Conservation (phyloP, 2,888 invertebrate genomes). For the Platypus cylindrus region DNA sequence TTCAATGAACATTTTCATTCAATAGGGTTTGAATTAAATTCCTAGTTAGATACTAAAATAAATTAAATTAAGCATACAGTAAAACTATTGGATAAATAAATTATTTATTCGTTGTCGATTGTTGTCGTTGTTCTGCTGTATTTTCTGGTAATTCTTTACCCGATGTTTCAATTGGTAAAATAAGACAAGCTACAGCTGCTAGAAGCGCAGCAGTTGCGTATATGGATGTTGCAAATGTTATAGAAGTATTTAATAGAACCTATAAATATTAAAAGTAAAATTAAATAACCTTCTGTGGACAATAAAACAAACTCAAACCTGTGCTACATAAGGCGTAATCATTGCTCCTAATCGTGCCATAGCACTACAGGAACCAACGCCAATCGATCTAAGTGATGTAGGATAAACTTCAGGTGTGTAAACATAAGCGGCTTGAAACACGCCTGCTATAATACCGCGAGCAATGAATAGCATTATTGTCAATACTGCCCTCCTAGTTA, state of each 20-base stretch:
- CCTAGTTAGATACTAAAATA: too few relatives aligned
- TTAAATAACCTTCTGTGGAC: too few relatives aligned
- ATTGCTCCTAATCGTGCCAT: slow-evolving; percentile 88
- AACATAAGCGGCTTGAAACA: slow-evolving; percentile 91
- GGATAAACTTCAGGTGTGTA: slow-evolving; percentile 95
- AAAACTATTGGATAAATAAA: too few relatives aligned
- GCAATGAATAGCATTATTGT: slow-evolving; percentile 79
- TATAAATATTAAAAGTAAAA: slow-evolving; percentile 30
- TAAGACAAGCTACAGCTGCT: slow-evolving; percentile 63
- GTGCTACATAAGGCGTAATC: slow-evolving; percentile 87
- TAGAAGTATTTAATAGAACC: slow-evolving; percentile 63
- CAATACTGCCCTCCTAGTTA: slow-evolving; percentile 58
- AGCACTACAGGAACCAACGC: slow-evolving; percentile 85
- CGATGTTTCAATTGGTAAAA: slow-evolving; percentile 75
- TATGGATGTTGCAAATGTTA: slow-evolving; percentile 59
- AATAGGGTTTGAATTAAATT: too few relatives aligned
- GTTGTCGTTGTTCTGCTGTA: slow-evolving; percentile 26
- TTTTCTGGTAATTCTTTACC: slow-evolving; percentile 55
- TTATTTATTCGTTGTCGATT: too few relatives aligned
- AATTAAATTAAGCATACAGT: too few relatives aligned
- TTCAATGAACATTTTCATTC: too few relatives aligned
- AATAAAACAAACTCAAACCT: too few relatives aligned
- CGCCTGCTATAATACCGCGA: slow-evolving; percentile 82
- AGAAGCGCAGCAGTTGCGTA: slow-evolving; percentile 65
- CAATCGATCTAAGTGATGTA: slow-evolving; percentile 74